phyloP scores from a whole-genome alignment of 2,888 invertebrate genomes.

The Philereme transversata region DNA sequence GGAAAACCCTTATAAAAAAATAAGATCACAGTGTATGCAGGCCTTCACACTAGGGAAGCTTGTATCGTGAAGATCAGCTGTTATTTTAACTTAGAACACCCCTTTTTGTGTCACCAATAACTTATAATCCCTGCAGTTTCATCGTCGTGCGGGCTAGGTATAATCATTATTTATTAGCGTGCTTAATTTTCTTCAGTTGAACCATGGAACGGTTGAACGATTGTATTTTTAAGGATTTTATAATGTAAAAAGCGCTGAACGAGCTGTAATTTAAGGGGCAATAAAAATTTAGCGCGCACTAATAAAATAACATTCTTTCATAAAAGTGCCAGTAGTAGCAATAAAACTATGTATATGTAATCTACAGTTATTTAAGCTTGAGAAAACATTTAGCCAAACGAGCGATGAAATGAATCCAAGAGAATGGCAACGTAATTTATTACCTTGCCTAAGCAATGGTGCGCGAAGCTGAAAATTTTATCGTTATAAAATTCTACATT shows the following conservation, averaged over 20 bases:
- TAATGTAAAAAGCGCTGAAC: slow-evolving; percentile 4
- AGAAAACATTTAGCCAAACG: slow-evolving; percentile 16
- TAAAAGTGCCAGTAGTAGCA: slow-evolving; percentile 15
- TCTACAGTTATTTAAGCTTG: not conserved
- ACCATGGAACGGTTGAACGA: no score
- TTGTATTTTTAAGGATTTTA: no score
- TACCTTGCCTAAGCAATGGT: slow-evolving; percentile 22
- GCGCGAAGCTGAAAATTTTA: slow-evolving; percentile 25
- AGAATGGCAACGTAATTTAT: slow-evolving; percentile 28
- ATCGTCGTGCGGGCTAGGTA: no score
- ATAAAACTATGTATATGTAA: slow-evolving; percentile 12
- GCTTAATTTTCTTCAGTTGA: no score
- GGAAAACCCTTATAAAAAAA: no score
- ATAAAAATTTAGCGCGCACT: slow-evolving; percentile 2
- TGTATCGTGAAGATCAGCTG: no score
- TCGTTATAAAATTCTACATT: slow-evolving; percentile 33
- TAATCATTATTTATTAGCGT: no score
- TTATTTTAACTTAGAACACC: no score
- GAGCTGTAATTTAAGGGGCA: not conserved
- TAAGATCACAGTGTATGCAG: no score
- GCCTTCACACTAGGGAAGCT: no score
- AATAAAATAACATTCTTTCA: slow-evolving; percentile 12
- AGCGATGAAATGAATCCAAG: slow-evolving; percentile 25
- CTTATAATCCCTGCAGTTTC: no score
- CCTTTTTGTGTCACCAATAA: no score